These are phyloP conservation scores for Eospalax fontanierii DNA, from an alignment of 2,797 vertebrate genomes.

Conservation along the genomic window DNA sequence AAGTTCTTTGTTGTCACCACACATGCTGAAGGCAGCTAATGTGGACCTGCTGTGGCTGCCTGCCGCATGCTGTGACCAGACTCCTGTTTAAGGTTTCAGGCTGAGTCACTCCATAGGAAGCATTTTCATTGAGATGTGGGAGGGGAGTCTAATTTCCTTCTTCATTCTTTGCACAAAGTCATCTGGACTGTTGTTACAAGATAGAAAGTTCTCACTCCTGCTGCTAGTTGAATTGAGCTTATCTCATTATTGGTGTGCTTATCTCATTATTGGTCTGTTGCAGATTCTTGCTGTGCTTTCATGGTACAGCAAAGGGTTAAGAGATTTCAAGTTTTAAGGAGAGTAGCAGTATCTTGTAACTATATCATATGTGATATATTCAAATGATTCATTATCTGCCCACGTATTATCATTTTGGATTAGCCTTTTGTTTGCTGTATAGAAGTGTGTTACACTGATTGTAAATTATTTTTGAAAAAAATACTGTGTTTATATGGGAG, in stretches of 20 bases:
- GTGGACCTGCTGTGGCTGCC: conserved; percentile 60
- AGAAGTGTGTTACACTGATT: conserved; percentile 48
- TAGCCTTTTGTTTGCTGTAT: conserved; percentile 65
- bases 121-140: conserved; percentile 69
- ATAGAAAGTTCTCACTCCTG: conserved; percentile 64
- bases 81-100: conserved; percentile 63
- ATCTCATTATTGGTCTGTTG: conserved; percentile 5
- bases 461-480: conserved; percentile 71
- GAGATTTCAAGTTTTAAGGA: background rate
- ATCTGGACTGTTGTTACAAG: conserved; percentile 55
- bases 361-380: conserved; percentile 38
- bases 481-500: conserved; percentile 38
- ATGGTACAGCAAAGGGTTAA: conserved; percentile 57
- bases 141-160: conserved; percentile 69
- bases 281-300: conserved; percentile 21
- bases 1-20: conserved; percentile 5
- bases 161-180: conserved; percentile 71
- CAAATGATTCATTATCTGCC: conserved; percentile 65
- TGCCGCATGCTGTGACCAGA: conserved; percentile 65
- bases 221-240: conserved; percentile 59
- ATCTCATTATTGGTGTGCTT: too few species aligned
- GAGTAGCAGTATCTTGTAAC: background rate
- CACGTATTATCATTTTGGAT: background rate
- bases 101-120: conserved; percentile 69
- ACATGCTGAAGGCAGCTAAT: conserved; percentile 55